A percentile compares a stretch with the other conserved stretches of the same genome.
Conservation (phyloP, 2,888 invertebrate genomes). For the Quadroppia sp. region DNA sequence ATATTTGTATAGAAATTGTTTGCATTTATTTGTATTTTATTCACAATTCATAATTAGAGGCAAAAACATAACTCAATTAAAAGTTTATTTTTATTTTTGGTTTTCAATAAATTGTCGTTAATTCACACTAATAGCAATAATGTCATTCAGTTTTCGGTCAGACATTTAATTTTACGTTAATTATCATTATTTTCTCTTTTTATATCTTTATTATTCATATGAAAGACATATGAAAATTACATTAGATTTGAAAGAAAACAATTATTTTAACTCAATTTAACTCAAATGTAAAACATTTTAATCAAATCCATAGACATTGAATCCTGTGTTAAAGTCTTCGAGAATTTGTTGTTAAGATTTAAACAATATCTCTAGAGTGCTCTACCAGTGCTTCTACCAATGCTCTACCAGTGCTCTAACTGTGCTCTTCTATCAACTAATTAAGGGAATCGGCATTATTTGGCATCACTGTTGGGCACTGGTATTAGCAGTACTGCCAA, state of each 20-base stretch:
- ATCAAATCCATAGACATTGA: no score
- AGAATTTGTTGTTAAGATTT: slow-evolving; percentile 12
- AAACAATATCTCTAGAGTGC: slow-evolving; percentile 17
- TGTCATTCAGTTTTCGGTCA: background rate
- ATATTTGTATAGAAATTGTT: slow-evolving; percentile 1
- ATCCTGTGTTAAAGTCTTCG: no score
- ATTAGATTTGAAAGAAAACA: no score
- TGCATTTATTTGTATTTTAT: no score
- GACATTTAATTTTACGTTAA: no score
- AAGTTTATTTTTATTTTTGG: background rate
- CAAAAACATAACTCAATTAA: slow-evolving; percentile 1
- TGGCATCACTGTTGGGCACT: background rate
- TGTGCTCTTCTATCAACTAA: no score
- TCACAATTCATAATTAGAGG: slow-evolving; percentile 12
- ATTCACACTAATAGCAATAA: background rate
- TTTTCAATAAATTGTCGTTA: background rate
- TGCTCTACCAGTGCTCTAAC: background rate
- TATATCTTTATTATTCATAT: no score
- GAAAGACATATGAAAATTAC: no score
- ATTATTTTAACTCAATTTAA: no score
- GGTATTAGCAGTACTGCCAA: no score
- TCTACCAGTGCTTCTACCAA: background rate
- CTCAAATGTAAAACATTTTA: no score
- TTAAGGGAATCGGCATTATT: background rate
- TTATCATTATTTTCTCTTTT: no score